Evolutionary conservation across 2,888 invertebrate genomes (phyloP), one percentile per base, ranked within the genome.

Genomic region (Leptinotarsa haldemani): DNA sequence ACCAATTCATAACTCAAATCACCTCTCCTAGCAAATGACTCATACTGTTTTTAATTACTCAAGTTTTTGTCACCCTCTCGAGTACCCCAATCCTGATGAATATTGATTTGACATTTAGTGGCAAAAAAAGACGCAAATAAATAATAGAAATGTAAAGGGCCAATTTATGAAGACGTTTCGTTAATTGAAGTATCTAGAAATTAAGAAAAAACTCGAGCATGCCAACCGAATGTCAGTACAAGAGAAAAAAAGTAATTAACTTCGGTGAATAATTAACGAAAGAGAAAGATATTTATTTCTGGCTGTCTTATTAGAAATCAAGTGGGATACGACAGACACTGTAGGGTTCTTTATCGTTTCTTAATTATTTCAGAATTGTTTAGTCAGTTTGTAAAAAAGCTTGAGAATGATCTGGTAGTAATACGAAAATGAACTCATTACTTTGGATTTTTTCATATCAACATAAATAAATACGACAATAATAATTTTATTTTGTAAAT

Each of bases 141-240:
- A 81, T 80, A 82, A 82, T 80, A 80, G 80, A 81, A 80, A 78
- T 76, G 77, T 77, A 79, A 78, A 78, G 78, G 77, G 79, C 80
- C 81, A 81, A 83, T 83, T 83, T 82, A 83, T 83, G 81, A 80
- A 82, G 83, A 81, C 82, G 77, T 82, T 82, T 73, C 81, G 81
- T 82, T 83, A 83, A 83, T 83, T 83, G 83, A 82, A 82, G 82
- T 81, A 82, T 82, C 81, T 83, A 81, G 79, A 83, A 83, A 83
- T 83, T 82, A 82, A 81, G 82, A 82, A 82, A 82, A 82, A 82
- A 81, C 77, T 75, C 77, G 75, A 78, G 79, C 79, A 77, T 80
- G 80, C 79, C 79, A 78, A 79, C 80, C 81, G 76, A 80, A 80
- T 81, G 83, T 82, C 83, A 83, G 79, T 81, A 81, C 80, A 82